Base-by-base conservation (phyloP, 1,140 invertebrate genomes). In the Zaprionus gabonicus region DNA sequence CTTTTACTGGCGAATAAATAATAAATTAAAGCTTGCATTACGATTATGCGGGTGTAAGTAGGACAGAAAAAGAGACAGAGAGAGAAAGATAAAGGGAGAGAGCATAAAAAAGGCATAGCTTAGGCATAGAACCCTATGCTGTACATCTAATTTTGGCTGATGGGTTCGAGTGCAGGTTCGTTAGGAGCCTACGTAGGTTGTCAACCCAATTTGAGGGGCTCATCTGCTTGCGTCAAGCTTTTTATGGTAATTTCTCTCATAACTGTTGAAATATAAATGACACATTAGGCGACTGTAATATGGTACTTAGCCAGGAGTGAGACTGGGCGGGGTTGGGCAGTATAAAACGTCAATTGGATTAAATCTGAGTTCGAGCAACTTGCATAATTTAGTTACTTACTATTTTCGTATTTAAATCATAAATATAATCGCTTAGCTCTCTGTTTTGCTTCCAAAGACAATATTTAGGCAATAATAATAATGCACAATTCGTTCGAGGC, bases 1-100 rank as follows among this genome's bases (percentile, higher is more conserved):
- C 77, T 83, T 72, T 83, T 80, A 84, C 56, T 46, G 41, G 31
- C 36, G 23, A 46, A 83, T 86, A 87, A 87, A 87, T 86, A 78
- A 83, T 87, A 70, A 74, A 83, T 87, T 71, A 80, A 73, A 49
- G 38, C 46, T n/a, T 59, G 58, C 25, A 31, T 62, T 62, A 70
- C 44, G 55, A 68, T 51, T 58, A 58, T 3, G 34, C n/a, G 17
- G 38, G 31, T 46, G 31, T 12, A 12, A 13, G 41, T 49, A 7
- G 2, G 7, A n/a, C 4, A 41, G 38, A 41, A 6, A 41, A 15
- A 41, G 38, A 41, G 4, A 2, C 4, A n/a, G 13, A 15, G 4
- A 41, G 13, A 6, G 38, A 7, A 15, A 41, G 5, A 41, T 0
- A 41, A 13, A 10, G 41, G 5, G 41, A 3, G n/a, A 13, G 20